Conservation (phyloP, 1,140 invertebrate species). For the Phthorimaea operculella region DNA sequence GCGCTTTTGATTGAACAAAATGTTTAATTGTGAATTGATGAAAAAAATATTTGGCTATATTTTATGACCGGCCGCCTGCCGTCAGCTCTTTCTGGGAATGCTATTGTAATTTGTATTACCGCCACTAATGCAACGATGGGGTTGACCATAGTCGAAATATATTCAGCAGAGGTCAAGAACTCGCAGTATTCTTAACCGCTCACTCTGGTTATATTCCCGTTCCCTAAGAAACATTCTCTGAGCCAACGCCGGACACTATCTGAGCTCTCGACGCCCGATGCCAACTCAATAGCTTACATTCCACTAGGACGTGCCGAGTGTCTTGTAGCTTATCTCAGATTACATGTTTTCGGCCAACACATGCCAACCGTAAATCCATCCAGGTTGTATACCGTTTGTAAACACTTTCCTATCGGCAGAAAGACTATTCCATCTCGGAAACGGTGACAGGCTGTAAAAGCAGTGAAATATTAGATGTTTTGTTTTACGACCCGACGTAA, state of each 20-base stretch:
- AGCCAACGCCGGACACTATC: conserved; percentile 14
- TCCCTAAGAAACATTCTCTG: no score
- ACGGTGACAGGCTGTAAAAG: conserved; percentile 23
- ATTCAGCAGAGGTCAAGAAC: no score
- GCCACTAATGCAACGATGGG: no score
- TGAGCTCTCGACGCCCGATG: conserved; percentile 18
- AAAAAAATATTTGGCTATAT: no score
- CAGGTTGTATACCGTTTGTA: conserved; percentile 3
- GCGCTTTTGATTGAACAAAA: no score
- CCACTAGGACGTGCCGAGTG: conserved; percentile 1
- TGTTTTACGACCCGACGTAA: conserved; percentile 18
- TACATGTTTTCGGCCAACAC: conserved; percentile 9
- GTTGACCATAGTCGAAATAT: no score
- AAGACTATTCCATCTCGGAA: conserved; percentile 6
- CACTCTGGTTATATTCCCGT: no score
- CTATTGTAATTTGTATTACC: no score
- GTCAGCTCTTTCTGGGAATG: no score
- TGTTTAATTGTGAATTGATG: no score
- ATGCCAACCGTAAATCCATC: conserved; percentile 10
- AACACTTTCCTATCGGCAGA: conserved; percentile 14
- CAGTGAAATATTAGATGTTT: conserved; percentile 20
- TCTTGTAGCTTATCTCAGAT: conserved; percentile 17
- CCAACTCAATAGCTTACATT: conserved; percentile 15
- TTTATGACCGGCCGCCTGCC: no score
- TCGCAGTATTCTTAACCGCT: no score